Conservation (phyloP, 2,113 vertebrate species). For the Oxyruncus cristatus region DNA sequence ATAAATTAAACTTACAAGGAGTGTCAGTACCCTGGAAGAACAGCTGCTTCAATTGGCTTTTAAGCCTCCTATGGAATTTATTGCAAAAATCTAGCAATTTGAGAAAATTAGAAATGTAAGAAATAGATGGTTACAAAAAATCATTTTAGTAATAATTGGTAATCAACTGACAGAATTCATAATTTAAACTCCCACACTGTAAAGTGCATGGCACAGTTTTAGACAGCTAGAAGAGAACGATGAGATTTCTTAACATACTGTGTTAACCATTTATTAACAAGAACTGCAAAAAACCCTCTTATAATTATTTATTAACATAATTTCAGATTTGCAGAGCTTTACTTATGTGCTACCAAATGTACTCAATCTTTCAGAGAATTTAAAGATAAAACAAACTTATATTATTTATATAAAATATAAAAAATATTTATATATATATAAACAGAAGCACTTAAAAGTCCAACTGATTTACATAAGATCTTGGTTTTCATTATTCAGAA, state of each 20-base stretch:
- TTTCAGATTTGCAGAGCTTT: not conserved
- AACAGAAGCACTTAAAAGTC: not conserved
- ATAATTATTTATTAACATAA: not conserved
- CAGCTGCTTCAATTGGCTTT: not conserved
- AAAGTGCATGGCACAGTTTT: not conserved
- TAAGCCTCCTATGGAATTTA: slow-evolving; percentile 15
- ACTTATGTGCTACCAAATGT: not conserved
- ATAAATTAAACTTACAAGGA: not conserved
- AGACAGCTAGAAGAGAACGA: not conserved
- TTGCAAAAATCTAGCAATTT: not conserved
- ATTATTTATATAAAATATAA: not conserved
- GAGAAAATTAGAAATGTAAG: slow-evolving; percentile 33
- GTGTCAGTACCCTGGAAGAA: not conserved
- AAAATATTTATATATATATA: not conserved
- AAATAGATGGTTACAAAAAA: slow-evolving; percentile 33
- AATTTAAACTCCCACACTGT: not conserved
- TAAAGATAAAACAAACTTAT: not conserved
- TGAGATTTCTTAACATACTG: not conserved
- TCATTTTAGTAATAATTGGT: slow-evolving; percentile 29
- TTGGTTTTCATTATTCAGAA: not conserved
- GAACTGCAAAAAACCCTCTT: not conserved
- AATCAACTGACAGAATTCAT: slow-evolving; percentile 10
- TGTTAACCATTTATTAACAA: not conserved
- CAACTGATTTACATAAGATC: not conserved
- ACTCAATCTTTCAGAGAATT: not conserved